Conservation (phyloP, 2,888 invertebrate genomes). For the Tethea ocularis region DNA sequence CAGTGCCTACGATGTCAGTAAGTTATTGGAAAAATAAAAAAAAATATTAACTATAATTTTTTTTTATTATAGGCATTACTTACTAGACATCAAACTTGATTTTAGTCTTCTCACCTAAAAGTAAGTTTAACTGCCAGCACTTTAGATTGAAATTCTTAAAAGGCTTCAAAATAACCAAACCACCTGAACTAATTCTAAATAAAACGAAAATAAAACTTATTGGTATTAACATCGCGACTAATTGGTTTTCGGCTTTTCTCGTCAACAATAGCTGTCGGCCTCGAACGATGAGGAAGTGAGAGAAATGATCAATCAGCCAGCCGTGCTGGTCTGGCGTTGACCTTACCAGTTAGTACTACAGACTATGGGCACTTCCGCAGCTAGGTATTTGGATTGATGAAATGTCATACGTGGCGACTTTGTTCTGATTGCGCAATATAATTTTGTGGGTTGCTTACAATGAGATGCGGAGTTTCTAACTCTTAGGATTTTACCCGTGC, state of each 20-base stretch:
- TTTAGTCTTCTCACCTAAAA: too few relatives aligned
- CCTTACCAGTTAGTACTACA: constrained; percentile 29
- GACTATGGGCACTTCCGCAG: constrained; percentile 15
- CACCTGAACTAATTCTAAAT: neutral
- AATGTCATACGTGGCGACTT: constrained; percentile 26
- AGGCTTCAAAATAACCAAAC: too few relatives aligned
- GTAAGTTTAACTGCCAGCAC: too few relatives aligned
- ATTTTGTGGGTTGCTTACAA: neutral
- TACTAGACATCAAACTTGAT: too few relatives aligned
- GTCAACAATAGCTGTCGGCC: constrained; percentile 61
- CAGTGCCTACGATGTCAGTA: too few relatives aligned
- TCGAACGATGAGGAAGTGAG: constrained; percentile 60
- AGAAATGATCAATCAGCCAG: constrained; percentile 72
- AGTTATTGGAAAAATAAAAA: too few relatives aligned
- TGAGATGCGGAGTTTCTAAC: neutral
- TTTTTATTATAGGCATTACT: too few relatives aligned
- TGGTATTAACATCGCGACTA: constrained; percentile 32
- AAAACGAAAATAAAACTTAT: constrained; percentile 10
- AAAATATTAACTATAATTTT: too few relatives aligned
- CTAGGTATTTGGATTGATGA: constrained; percentile 32
- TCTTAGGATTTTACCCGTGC: neutral
- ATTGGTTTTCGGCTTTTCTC: constrained; percentile 55
- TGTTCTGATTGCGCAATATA: neutral
- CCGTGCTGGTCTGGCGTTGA: constrained; percentile 29
- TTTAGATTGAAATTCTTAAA: too few relatives aligned